Percentiles rank a stretch among this genome's conserved stretches.
These are phyloP conservation scores for Psilopsiagon aymara DNA, from an alignment of 2,113 vertebrate species.

Conservation along the genomic window DNA sequence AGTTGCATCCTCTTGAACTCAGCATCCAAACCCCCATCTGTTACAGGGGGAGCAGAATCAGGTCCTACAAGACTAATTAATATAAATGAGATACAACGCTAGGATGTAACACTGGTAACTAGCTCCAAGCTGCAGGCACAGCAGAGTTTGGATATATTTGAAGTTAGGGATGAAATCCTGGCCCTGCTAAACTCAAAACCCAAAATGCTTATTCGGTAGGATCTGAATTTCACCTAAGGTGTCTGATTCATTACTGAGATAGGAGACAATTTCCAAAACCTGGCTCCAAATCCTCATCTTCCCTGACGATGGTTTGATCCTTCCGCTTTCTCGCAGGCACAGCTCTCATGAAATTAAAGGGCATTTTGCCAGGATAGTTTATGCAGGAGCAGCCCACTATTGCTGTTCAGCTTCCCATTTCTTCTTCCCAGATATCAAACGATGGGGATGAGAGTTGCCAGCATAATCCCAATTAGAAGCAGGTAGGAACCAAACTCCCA, in stretches of 20 bases:
- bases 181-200: not conserved
- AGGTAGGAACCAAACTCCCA: not conserved
- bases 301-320: conserved; percentile 25
- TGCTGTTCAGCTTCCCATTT: not conserved
- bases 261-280: conserved; percentile 40
- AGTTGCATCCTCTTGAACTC: not conserved
- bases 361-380: conserved; percentile 40
- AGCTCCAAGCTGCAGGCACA: conserved; percentile 1
- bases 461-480: not conserved
- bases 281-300: conserved; percentile 51
- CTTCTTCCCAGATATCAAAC: not conserved
- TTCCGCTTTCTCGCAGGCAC: conserved; percentile 30
- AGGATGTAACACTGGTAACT: not conserved
- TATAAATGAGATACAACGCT: not conserved
- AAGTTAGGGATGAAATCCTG: conserved; percentile 35
- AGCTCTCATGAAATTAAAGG: conserved; percentile 45
- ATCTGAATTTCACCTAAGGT: conserved; percentile 39
- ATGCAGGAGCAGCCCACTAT: conserved; percentile 17
- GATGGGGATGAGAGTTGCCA: not conserved
- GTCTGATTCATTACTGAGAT: conserved; percentile 61
- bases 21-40: not conserved
- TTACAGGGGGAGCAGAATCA: not conserved
- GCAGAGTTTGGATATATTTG: not conserved
- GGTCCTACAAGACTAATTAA: not conserved
- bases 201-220: conserved; percentile 51